These are phyloP conservation scores for Phylloscopus trochilus DNA, from an alignment of 2,113 vertebrate species.

Conservation along the genomic window DNA sequence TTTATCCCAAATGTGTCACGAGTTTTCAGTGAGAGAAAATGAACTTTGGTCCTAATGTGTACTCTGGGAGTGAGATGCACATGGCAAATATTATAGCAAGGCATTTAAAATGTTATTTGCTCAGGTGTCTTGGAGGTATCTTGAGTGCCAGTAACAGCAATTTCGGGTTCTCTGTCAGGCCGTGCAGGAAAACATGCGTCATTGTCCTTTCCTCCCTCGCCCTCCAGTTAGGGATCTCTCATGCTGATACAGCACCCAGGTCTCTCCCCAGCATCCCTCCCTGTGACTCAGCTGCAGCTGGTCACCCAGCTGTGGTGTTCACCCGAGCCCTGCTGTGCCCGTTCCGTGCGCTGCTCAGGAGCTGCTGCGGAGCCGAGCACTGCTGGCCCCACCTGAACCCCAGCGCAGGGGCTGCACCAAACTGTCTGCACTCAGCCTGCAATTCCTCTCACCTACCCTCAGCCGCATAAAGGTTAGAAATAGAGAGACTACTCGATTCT, in stretches of 20 bases:
- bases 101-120: neutral
- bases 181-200: accelerated
- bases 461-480: neutral
- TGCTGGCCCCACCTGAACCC: accelerated
- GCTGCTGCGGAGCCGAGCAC: too few relatives aligned
- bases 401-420: neutral
- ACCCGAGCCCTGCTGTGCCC: neutral
- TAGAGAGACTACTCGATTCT: neutral
- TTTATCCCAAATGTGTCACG: neutral
- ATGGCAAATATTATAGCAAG: neutral
- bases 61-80: neutral
- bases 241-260: neutral
- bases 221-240: accelerated
- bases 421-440: accelerated
- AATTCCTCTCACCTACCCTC: neutral
- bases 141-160: neutral
- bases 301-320: accelerated
- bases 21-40: constrained; percentile 11
- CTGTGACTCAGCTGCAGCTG: neutral
- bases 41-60: neutral
- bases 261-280: neutral
- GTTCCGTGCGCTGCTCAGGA: too few relatives aligned
- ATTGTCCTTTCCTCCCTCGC: neutral
- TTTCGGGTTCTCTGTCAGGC: neutral
- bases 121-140: neutral